Evolutionary conservation across 2,888 invertebrate species (phyloP), one percentile per base, ranked within the genome.

Genomic region (Standfussiana lucernea): DNA sequence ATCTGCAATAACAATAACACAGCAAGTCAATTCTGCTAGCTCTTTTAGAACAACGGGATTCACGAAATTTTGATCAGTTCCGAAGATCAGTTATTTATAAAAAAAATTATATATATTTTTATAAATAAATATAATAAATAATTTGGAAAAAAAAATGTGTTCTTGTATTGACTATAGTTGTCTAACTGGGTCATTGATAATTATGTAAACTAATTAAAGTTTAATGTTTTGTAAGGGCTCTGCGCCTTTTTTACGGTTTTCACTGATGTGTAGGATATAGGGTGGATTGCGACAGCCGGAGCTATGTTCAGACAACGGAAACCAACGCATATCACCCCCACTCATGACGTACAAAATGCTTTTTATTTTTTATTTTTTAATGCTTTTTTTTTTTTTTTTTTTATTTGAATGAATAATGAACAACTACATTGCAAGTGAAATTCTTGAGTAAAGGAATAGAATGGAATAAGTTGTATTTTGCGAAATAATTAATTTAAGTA

Each of bases 1-100:
- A 94, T 95, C 95, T 95, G 95, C 88, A 95, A 95, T 89, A 89
- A 94, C 88, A 94, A 92, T 83, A 92, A 90, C 89, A 90, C 88
- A 88, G 89, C 89, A 89, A 87, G 89, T 91, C 88, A 91, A 89
- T 88, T 81, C 89, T 87, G 89, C 89, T 86, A 82, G 75, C 74
- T 77, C 70, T 68, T 80, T 69, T 72, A 75, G 71, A 68, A 56
- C 61, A 83, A 80, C 73, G 53, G 47, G 56, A 35, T 65, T 59
- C 47, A 45, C 59, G 59, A 21, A 53, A 64, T 35, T 75, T 47
- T 75, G 64, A 73, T 62, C 42, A 47, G 35, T 47, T n/a, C n/a
- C n/a, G n/a, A n/a, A n/a, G n/a, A n/a, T n/a, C n/a, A n/a, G n/a
- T n/a, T n/a, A n/a, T n/a, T n/a, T n/a, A n/a, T n/a, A n/a, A n/a